Evolutionary conservation across 2,888 invertebrate genomes (phyloP).

Genomic region (Anticlea derivata): DNA sequence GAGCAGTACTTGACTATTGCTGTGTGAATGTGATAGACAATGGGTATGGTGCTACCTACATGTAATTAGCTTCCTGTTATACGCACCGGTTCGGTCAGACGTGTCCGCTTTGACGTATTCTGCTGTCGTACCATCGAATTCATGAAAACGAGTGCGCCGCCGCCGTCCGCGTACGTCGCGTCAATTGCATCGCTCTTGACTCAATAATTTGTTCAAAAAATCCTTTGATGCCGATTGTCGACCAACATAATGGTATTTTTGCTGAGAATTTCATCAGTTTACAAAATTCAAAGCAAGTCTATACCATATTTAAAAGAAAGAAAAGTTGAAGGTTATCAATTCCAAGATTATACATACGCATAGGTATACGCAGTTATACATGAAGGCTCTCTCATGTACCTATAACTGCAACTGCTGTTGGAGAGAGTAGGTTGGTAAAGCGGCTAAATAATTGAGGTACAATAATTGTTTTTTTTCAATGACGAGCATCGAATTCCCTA

Average conservation of each 20-base stretch:
- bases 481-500: no score
- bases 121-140: neutral
- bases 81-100: conserved; percentile 28
- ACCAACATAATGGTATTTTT: neutral
- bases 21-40: conserved; percentile 20
- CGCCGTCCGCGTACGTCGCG: neutral
- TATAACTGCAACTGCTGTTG: no score
- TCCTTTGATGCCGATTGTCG: conserved; percentile 2
- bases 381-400: no score
- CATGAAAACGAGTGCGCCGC: neutral
- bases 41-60: conserved; percentile 21
- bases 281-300: no score
- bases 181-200: neutral
- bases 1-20: no score
- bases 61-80: conserved; percentile 49
- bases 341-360: no score
- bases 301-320: no score
- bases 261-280: neutral
- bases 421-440: no score
- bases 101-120: conserved; percentile 7
- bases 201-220: neutral
- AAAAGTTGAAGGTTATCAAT: no score
- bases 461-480: no score
- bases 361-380: no score
- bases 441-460: no score